Evolutionary conservation across 2,113 vertebrate species (phyloP), one percentile per base, ranked within the genome.

Genomic region (Pycnonotus jocosus): DNA sequence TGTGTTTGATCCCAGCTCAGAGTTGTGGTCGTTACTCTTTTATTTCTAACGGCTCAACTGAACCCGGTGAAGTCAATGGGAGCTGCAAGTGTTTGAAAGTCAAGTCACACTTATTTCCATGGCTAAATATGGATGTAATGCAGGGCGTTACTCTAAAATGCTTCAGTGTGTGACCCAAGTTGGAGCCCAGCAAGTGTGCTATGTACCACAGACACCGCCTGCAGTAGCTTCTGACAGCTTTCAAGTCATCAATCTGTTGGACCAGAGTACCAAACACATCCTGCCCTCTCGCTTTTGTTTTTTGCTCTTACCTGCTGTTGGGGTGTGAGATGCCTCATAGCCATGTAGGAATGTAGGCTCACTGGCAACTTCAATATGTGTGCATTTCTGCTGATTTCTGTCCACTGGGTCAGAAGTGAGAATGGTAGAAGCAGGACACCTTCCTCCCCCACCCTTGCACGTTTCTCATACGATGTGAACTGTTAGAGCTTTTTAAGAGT

Each of bases 81-180:
- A 81, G 50, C 78, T 90, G 89, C 40, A 54, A 88, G 78, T 24
- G 54, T 84, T 88, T 83, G 87, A 53, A 87, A 92, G 47, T 85
- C n/a, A 71, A 68, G 48, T 93, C 70, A 38, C 66, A 12, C 58
- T 80, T 85, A 80, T 83, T 93, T 94, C 68, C 60, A 66, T 95
- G 87, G 93, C 94, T 93, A 95, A 92, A 92, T 94, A 88, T 53
- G 93, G 96, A 58, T 9, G 8, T 58, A 78, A 48, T 71, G 6
- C 56, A 90, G 88, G 64, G 68, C 58, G 64, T 93, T 88, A 31
- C 74, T 92, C 78, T 33, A 7, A 60, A 90, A 72, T 72, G 11
- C 79, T 62, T 25, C 62, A 33, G 30, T 1, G 1, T 90, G 28
- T 65, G 68, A 82, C 85, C 81, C 37, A 37, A 48, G 31, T 10